These are phyloP conservation scores for Limonius californicus DNA, from an alignment of 1,140 invertebrate species.

Conservation along the genomic window DNA sequence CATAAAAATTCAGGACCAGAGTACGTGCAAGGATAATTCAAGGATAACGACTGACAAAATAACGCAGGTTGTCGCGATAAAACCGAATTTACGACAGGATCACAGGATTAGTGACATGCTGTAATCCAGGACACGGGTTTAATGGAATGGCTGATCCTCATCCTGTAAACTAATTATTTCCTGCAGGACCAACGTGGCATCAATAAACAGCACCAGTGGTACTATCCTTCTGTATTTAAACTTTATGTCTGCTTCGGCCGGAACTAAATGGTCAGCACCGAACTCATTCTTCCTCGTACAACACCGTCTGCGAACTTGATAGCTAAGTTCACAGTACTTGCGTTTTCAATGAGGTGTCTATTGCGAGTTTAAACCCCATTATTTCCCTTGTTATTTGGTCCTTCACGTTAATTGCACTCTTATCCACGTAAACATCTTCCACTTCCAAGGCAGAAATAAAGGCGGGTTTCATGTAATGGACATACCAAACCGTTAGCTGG, in stretches of 20 bases:
- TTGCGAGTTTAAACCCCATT: neutral
- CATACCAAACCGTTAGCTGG: neutral
- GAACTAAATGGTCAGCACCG: neutral
- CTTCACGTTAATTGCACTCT: neutral
- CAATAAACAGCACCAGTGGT: conserved; percentile 17
- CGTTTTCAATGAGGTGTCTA: neutral
- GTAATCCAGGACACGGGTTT: conserved; percentile 30
- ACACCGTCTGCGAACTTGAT: neutral
- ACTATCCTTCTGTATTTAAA: neutral
- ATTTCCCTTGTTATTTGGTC: conserved; percentile 2
- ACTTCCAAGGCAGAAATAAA: neutral
- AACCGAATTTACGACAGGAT: conserved; percentile 31
- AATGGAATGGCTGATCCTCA: conserved; percentile 25
- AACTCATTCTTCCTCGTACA: neutral
- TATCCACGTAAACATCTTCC: neutral
- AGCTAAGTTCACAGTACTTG: neutral
- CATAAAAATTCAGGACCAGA: conserved; percentile 1
- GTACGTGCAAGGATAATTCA: conserved; percentile 17
- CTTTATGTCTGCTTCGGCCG: neutral
- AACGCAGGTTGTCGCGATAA: conserved; percentile 28
- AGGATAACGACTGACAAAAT: conserved; percentile 21
- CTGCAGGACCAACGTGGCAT: conserved; percentile 17
- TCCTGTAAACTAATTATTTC: conserved; percentile 32
- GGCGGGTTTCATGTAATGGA: neutral
- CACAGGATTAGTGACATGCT: conserved; percentile 30